Conservation (phyloP, 2,888 invertebrate species). For the Hirtodrosophila trivittata region DNA sequence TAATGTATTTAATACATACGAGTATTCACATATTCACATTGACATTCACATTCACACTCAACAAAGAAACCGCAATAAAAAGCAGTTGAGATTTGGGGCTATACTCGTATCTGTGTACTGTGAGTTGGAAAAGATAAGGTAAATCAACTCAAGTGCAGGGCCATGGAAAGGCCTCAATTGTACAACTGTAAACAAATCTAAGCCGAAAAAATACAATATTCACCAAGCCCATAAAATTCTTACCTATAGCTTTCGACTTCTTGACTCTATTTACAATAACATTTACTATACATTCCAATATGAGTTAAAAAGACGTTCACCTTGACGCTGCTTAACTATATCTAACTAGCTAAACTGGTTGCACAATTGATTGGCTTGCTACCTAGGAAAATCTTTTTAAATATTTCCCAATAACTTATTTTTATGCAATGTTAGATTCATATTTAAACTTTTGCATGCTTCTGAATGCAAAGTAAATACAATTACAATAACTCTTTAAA, state of each 20-base stretch:
- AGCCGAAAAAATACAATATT: too few relatives aligned
- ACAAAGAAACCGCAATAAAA: constrained; percentile 52
- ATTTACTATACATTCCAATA: neutral
- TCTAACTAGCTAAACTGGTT: constrained; percentile 40
- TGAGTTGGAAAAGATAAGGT: constrained; percentile 40
- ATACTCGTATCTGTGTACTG: neutral
- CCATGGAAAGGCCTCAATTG: constrained; percentile 3
- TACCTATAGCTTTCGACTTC: too few relatives aligned
- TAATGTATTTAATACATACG: neutral
- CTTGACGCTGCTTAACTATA: constrained; percentile 18
- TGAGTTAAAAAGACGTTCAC: constrained; percentile 28
- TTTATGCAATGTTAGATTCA: too few relatives aligned
- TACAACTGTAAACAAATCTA: constrained; percentile 10
- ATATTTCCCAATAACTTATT: too few relatives aligned
- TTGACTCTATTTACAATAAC: too few relatives aligned
- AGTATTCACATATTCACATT: neutral
- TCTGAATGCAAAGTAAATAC: too few relatives aligned
- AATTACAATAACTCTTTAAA: too few relatives aligned
- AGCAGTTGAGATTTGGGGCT: constrained; percentile 15
- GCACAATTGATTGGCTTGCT: constrained; percentile 19
- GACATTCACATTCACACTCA: neutral
- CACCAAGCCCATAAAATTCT: too few relatives aligned
- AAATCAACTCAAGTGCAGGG: constrained; percentile 18
- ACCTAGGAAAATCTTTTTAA: too few relatives aligned
- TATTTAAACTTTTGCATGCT: too few relatives aligned